Percentiles rank a stretch among this genome's conserved stretches.
Evolutionary conservation across 1,140 invertebrate genomes (phyloP).

Genomic region (Drosophila suzukii): DNA sequence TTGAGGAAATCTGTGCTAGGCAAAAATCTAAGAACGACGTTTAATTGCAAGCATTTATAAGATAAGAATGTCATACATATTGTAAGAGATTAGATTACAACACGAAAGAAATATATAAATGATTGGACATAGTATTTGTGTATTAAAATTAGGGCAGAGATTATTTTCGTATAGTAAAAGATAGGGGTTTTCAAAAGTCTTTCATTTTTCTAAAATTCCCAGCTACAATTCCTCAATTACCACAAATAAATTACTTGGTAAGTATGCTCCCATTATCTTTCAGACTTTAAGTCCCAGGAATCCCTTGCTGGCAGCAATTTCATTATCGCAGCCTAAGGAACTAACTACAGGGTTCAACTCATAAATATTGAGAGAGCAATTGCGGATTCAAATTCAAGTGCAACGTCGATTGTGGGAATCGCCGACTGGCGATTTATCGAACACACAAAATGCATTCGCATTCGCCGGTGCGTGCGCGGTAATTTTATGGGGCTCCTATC

Average conservation of each 20-base stretch:
- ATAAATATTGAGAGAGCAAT: conserved; percentile 74
- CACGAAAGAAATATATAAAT: background rate
- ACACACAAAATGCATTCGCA: conserved; percentile 74
- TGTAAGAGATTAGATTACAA: conserved; percentile 17
- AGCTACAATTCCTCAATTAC: background rate
- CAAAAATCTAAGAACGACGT: conserved; percentile 21
- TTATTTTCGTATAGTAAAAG: background rate
- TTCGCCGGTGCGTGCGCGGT: conserved; percentile 53
- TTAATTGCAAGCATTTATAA: conserved; percentile 31
- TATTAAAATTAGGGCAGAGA: background rate
- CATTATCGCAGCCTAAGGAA: conserved; percentile 38
- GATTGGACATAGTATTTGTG: background rate
- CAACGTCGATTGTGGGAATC: conserved; percentile 71
- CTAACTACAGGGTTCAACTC: conserved; percentile 44
- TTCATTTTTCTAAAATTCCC: no score
- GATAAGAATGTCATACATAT: conserved; percentile 41
- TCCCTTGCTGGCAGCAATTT: conserved; percentile 24
- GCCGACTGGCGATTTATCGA: conserved; percentile 51
- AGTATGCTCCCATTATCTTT: background rate
- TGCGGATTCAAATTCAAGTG: conserved; percentile 66
- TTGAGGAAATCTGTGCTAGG: conserved; percentile 12
- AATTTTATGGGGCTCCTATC: conserved; percentile 63
- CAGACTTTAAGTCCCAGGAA: background rate
- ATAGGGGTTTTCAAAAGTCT: background rate
- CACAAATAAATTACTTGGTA: background rate